Percentiles rank a stretch among this genome's conserved stretches.
Evolutionary conservation across 2,113 vertebrate species (phyloP).

Genomic region (Callopanchax toddi): DNA sequence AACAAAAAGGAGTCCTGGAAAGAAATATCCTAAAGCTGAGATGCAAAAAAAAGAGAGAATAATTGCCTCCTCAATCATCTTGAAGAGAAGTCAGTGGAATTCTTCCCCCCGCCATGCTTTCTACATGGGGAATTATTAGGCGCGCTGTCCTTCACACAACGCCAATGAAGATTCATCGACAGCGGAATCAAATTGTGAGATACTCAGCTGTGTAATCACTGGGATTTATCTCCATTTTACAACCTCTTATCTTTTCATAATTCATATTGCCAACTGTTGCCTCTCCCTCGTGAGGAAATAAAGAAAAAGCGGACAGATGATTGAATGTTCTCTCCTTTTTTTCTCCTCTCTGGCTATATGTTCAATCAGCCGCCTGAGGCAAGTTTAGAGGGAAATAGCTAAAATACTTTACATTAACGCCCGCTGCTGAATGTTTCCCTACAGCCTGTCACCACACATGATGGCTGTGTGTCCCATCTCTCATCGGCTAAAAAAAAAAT

Average conservation of each 20-base stretch:
- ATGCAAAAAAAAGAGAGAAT: conserved; percentile 58
- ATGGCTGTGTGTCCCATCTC: conserved; percentile 22
- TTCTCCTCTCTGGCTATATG: background rate
- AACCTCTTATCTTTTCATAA: conserved; percentile 72
- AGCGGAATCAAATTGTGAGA: conserved; percentile 62
- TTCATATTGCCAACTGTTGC: conserved; percentile 74
- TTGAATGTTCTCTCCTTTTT: conserved; percentile 22
- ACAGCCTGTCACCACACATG: background rate
- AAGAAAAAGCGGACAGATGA: conserved; percentile 38
- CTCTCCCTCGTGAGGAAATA: conserved; percentile 47
- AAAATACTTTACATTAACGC: conserved; percentile 7
- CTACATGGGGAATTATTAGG: conserved; percentile 57
- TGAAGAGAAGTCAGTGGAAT: conserved; percentile 53
- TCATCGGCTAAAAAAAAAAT: conserved; percentile 24
- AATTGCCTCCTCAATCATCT: conserved; percentile 70
- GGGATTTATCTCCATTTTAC: conserved; percentile 76
- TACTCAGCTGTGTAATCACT: conserved; percentile 69
- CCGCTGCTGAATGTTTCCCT: background rate
- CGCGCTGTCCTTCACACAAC: conserved; percentile 56
- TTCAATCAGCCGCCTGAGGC: conserved; percentile 37
- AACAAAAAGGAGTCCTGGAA: background rate
- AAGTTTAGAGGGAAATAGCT: conserved; percentile 25
- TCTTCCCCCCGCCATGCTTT: conserved; percentile 40
- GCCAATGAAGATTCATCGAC: conserved; percentile 63
- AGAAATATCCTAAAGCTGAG: conserved; percentile 42